phyloP scores from a whole-genome alignment of 1,140 invertebrate species.

The Pemphigus obesinymphae region DNA sequence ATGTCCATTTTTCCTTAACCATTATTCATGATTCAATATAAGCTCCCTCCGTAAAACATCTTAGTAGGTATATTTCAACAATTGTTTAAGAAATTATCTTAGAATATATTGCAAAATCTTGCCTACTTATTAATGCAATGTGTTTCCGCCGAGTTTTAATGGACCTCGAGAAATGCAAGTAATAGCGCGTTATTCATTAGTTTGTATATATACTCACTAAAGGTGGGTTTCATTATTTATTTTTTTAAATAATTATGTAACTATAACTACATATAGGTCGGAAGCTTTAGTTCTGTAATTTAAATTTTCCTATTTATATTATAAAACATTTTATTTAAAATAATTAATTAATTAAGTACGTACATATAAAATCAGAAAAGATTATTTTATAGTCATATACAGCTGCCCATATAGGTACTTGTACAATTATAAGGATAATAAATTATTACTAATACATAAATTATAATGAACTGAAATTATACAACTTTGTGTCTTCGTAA shows the following conservation, averaged over 20 bases:
- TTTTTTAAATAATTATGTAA: background rate
- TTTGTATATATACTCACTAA: background rate
- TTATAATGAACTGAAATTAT: background rate
- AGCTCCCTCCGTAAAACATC: background rate
- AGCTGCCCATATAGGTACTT: no score
- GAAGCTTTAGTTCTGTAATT: background rate
- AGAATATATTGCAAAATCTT: background rate
- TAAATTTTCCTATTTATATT: background rate
- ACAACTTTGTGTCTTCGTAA: no score
- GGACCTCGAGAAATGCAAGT: background rate
- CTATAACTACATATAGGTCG: background rate
- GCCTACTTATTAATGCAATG: background rate
- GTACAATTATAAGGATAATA: no score
- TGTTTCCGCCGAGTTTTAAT: constrained; percentile 4
- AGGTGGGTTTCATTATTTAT: background rate
- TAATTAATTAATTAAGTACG: background rate
- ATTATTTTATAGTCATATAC: no score
- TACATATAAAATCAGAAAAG: no score
- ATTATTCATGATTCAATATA: background rate
- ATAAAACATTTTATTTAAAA: background rate
- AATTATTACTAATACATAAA: no score
- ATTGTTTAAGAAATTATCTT: background rate
- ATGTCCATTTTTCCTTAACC: background rate
- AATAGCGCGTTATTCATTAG: background rate
- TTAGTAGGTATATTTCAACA: background rate